Base-by-base conservation (phyloP, 1,140 invertebrate genomes). In the Acromyrmex charruanus region DNA sequence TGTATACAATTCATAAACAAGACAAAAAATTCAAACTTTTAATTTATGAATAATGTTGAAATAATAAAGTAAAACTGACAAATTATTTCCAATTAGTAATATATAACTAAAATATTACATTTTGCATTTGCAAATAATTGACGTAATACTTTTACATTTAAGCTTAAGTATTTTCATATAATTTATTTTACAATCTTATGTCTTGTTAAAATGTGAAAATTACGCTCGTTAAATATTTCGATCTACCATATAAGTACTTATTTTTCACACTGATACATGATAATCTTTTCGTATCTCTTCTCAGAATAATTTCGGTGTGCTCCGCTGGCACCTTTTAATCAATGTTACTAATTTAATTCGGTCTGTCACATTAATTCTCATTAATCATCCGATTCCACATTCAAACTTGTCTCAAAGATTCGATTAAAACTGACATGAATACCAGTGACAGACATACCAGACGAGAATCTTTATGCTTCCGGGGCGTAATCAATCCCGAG, bases 361-460 rank as follows among this genome's bases (percentile, higher is more conserved):
- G 21, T 49, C 35, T 82, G 89, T 88, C 89, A 86, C 53, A 72
- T 90, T 75, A 85, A 86, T 88, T 90, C 89, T 85, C 84, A 90
- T 90, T 90, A 90, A 91, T 91, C 77, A 85, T 65, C 69, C 61
- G 63, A 87, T 90, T 72, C 31, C 44, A 87, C 66, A 87, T 79
- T 88, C 72, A 71, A 85, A 35, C 75, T 59, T 28, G 58, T 39
- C 77, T 63, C 9, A 81, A 69, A 77, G 72, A 91, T 91, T 88
- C 87, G 85, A 88, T 91, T 91, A 90, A 80, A 86, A 58, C 66
- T 65, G 87, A 91, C 81, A 71, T 66, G 69, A 55, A 80, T 85
- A 88, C 87, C 71, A 90, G 74, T 87, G 89, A 88, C 86, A 79
- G 88, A 75, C 80, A 77, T 35, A 74, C 85, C 59, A 55, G 85